These are phyloP conservation scores for Axea sp. DNA, from an alignment of 2,888 invertebrate genomes.

Conservation along the genomic window DNA sequence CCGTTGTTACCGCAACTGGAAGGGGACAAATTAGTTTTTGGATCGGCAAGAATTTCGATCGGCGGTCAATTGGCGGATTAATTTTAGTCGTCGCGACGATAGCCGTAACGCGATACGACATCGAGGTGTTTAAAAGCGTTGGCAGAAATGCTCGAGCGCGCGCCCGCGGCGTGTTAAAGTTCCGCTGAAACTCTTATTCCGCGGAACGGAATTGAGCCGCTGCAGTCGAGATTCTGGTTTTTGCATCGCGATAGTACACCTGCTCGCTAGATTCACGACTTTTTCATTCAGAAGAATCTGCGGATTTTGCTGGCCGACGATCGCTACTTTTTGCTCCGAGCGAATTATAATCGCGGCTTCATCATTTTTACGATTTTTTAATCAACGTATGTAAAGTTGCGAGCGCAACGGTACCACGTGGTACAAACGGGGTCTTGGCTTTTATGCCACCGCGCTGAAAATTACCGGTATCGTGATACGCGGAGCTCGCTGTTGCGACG, in stretches of 20 bases:
- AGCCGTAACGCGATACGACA: slow-evolving; percentile 18
- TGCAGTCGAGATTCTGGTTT: slow-evolving; percentile 57
- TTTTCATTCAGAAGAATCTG: slow-evolving; percentile 54
- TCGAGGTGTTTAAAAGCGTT: slow-evolving; percentile 21
- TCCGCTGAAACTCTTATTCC: slow-evolving; percentile 43
- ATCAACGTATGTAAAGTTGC: too few species aligned
- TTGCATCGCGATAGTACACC: slow-evolving; percentile 61
- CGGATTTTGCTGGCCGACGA: slow-evolving; percentile 26
- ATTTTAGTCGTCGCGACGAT: too few species aligned
- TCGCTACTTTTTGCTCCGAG: slow-evolving; percentile 31
- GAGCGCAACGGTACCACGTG: too few species aligned
- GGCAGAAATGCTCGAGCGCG: slow-evolving; percentile 7
- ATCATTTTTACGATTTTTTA: slow-evolving; percentile 21
- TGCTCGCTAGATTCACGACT: slow-evolving; percentile 60
- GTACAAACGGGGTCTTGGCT: too few species aligned
- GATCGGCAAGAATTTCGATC: too few species aligned
- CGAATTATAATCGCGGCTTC: slow-evolving; percentile 29
- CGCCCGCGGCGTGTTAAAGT: slow-evolving; percentile 32
- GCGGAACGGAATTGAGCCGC: slow-evolving; percentile 46
- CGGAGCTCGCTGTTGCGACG: too few species aligned
- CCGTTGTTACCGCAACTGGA: too few species aligned
- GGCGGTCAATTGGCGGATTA: too few species aligned
- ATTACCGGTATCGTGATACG: too few species aligned
- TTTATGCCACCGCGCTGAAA: too few species aligned
- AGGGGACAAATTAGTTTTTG: too few species aligned